Conservation (phyloP, 2,797 vertebrate genomes). For the Cephalopachus bancanus region DNA sequence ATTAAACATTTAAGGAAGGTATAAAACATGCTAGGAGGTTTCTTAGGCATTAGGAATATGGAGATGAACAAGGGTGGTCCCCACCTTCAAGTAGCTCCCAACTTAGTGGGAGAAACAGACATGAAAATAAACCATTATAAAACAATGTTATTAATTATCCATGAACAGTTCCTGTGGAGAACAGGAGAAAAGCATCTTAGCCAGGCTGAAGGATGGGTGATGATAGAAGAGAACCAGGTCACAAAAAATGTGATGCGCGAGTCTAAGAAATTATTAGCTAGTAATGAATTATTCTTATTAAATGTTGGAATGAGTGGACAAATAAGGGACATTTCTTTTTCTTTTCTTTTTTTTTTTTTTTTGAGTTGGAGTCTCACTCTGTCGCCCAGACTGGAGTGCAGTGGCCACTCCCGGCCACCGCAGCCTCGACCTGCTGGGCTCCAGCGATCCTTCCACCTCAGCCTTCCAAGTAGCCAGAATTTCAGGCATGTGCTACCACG, state of each 20-base stretch:
- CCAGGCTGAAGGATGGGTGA: background rate
- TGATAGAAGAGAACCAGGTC: background rate
- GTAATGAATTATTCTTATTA: conserved; percentile 6
- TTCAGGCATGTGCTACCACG: no score
- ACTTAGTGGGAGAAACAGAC: no score
- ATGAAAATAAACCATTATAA: background rate
- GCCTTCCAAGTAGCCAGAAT: no score
- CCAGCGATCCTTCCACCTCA: no score
- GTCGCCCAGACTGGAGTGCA: no score
- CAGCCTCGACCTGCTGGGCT: no score
- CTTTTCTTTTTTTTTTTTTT: no score
- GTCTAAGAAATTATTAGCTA: background rate
- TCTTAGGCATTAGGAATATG: background rate
- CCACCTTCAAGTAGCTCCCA: background rate
- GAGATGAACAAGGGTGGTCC: background rate
- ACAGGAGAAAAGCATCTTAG: background rate
- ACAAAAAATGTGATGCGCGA: background rate
- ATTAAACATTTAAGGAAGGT: background rate
- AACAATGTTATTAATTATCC: background rate
- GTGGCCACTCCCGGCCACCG: no score
- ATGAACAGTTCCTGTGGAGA: background rate
- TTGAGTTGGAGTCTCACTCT: no score
- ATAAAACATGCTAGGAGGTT: background rate
- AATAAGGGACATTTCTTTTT: background rate
- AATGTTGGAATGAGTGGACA: background rate